Base-by-base conservation (phyloP, 2,888 invertebrate species). In the Zonitis immaculata region DNA sequence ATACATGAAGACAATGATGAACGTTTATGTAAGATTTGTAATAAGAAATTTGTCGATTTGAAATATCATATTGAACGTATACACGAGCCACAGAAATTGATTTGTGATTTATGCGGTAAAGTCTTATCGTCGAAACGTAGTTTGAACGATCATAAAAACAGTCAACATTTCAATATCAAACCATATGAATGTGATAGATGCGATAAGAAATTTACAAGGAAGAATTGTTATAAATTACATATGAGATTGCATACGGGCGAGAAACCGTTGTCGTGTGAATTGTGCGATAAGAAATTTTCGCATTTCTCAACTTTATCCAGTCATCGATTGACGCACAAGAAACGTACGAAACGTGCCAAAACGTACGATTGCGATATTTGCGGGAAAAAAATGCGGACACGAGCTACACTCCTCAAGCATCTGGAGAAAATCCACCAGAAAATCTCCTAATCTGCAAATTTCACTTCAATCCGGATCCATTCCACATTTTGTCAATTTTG, bases 221-320 rank as follows among this genome's bases (percentile, higher is more conserved):
- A 5, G 52, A 51, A n/a, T 51, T 54, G 27, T 60, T 59, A 16
- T 3, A 3, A 7, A 2, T 25, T 58, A 56, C 20, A 49, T 49
- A 7, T 62, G 60, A 16, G 35, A 1, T 16, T 16, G 8, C 35
- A 35, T 16, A 35, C 35, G 0, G 82, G 82, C 0, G 82, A 82
- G 73, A 81, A 81, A 70, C 83, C 83, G 42, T 80, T 81, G 73
- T 79, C 80, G 56, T 83, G 83, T 69, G 76, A 79, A 58, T 78
- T 79, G 68, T 83, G 83, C 72, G 80, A n/a, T n/a, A n/a, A n/a
- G n/a, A n/a, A n/a, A n/a, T n/a, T n/a, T n/a, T n/a, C n/a, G n/a
- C n/a, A n/a, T n/a, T n/a, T n/a, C n/a, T n/a, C n/a, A n/a, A n/a
- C n/a, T n/a, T n/a, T n/a, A n/a, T n/a, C n/a, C n/a, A n/a, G n/a